Base-by-base conservation (phyloP, 2,888 invertebrate genomes). In the Acleris literana region DNA sequence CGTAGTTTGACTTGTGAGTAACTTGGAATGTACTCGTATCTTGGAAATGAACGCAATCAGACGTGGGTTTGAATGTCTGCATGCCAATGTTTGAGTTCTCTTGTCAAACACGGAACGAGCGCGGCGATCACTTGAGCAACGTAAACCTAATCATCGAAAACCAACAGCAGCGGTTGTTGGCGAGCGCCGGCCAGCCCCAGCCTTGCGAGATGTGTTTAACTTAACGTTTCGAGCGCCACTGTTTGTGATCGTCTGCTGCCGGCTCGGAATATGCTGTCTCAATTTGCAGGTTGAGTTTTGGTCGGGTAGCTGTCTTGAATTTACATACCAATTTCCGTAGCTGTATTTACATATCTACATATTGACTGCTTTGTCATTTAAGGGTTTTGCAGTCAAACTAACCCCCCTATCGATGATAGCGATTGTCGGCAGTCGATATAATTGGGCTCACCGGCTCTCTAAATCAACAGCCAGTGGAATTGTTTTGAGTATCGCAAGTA, bases 101-200 rank as follows among this genome's bases (percentile, higher is more conserved):
- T 73, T 76, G 68, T 77, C 78, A 85, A 84, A 83, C 78, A 83
- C 71, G 75, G 74, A 79, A 72, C 72, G 76, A 75, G 69, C 39
- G 11, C 69, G 69, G 68, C 78, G 76, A 83, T 84, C 81, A 78
- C 77, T 79, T 76, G 75, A 76, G 71, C 71, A 82, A 78, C 76
- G 83, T 76, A 85, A 84, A 87, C 83, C 76, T 82, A 84, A 86
- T 88, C 83, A 85, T 84, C 76, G 77, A 80, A 82, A 82, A 80
- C 82, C 81, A 87, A 87, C 82, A 84, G 77, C 72, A 65, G 69
- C 71, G 62, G 43, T 68, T 51, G 55, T 44, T 44, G 64, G 55
- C 54, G 64, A 52, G 71, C 69, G 63, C 67, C 70, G 76, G 75
- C 77, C 80, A 77, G 76, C 78, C 70, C 68, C 79, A 73, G 77